Base-by-base conservation (phyloP, 2,113 vertebrate species). In the Odobenus rosmarus region DNA sequence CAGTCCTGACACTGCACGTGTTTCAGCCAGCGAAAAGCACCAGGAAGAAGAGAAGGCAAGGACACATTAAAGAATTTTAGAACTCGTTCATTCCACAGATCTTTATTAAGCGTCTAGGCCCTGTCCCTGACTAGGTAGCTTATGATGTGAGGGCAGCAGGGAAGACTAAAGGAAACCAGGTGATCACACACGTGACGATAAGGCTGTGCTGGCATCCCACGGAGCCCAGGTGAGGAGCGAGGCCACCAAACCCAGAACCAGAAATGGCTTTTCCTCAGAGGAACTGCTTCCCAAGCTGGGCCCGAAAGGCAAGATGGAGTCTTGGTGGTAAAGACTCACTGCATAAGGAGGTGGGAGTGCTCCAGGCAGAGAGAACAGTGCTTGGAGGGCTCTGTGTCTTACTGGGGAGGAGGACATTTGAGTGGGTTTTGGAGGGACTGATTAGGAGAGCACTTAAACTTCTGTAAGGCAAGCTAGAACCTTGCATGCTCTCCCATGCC, bases 181-280 rank as follows among this genome's bases (percentile, higher is more conserved):
- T 14, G 26, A 36, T 83, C 36, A 26, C 24, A 4, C 7, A 4
- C 42, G 1, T 23, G 62, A 33, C 1, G 15, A 53, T 59, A 36
- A 42, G 69, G 84, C n/a, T 49, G 26, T 49, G 3, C 0, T 18
- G 1, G 2, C 1, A 3, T 18, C 12, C 33, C 16, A 10, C 0
- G 7, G 67, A 81, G 18, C 87, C 69, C 28, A 46, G 33, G n/a
- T 3, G 1, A 24, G 57, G 61, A 24, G 62, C 0, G 2, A 2
- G 2, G 36, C 10, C 51, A 18, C 19, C 67, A 5, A 39, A 12
- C 57, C 64, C 33, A 31, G 57, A 62, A 4, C 69, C 5, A 1
- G 39, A 76, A 42, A 39, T 31, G 88, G 16, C 14, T 26, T 57
- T 59, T 64, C 55, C 14, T 67, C 49, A 18, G 26, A 93, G 31